A percentile compares a stretch with the other conserved stretches of the same genome.
Evolutionary conservation across 2,113 vertebrate species (phyloP).

Genomic region (Cebus imitator): DNA sequence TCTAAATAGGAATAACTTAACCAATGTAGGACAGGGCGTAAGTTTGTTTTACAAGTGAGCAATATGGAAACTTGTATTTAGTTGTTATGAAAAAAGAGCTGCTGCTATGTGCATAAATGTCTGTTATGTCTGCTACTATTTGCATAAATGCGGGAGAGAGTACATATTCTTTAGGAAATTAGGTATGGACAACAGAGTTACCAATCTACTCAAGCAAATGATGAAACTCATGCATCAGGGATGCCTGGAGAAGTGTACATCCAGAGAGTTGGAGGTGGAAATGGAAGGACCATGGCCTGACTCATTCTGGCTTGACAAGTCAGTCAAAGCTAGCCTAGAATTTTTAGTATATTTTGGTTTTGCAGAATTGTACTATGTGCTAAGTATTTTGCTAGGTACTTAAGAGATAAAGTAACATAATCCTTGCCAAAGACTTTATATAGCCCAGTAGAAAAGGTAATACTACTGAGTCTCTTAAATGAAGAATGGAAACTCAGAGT

Average conservation of each 20-base stretch:
- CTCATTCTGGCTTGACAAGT: not conserved
- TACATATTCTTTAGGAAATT: not conserved
- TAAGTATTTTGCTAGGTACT: not conserved
- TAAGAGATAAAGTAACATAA: not conserved
- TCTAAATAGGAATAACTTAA: not conserved
- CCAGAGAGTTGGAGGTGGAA: not conserved
- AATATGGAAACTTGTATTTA: not conserved
- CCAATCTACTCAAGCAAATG: not conserved
- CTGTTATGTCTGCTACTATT: not conserved
- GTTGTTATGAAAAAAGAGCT: slow-evolving; percentile 24
- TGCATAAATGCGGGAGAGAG: not conserved
- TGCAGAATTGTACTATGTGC: not conserved
- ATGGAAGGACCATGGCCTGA: not conserved
- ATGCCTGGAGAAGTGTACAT: not conserved
- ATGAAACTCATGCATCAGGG: not conserved
- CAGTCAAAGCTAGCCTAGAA: not conserved
- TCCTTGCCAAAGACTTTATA: not conserved
- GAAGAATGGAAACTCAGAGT: not conserved
- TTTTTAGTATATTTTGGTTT: not conserved
- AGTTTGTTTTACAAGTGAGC: not conserved
- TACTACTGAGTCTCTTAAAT: not conserved
- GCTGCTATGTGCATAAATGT: not conserved
- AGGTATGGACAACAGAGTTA: slow-evolving; percentile 42
- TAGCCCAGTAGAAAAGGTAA: not conserved
- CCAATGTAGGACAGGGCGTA: not conserved